Evolutionary conservation across 2,113 vertebrate species (phyloP).

Genomic region (Hemichromis elongatus): DNA sequence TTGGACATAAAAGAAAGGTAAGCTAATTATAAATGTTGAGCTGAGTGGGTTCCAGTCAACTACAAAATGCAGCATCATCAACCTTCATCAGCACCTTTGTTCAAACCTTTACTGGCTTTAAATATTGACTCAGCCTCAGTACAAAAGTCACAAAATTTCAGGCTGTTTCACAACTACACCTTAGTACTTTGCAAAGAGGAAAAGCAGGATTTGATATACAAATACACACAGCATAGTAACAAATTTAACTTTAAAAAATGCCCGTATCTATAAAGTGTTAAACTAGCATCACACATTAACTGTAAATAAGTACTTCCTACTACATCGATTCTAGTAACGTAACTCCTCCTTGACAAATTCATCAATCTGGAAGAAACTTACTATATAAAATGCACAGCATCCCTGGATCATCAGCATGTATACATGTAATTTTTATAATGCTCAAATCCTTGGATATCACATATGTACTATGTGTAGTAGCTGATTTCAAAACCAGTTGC

Average conservation of each 20-base stretch:
- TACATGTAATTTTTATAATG: neutral
- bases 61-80: neutral
- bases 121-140: neutral
- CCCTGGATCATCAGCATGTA: neutral
- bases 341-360: neutral
- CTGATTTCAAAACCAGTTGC: rapidly evolving
- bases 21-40: neutral
- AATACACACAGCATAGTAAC: neutral
- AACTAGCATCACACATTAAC: neutral
- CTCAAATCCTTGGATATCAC: neutral
- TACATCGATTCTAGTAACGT: neutral
- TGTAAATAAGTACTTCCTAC: neutral
- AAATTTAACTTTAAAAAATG: neutral
- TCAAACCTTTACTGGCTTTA: neutral
- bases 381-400: rapidly evolving
- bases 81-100: neutral
- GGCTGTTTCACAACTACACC: neutral
- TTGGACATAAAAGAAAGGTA: neutral
- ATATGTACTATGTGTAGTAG: rapidly evolving
- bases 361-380: neutral
- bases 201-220: neutral
- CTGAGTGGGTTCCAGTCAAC: neutral
- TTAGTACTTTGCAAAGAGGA: neutral
- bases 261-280: neutral
- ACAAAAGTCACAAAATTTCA: neutral